A percentile compares a stretch with the other conserved stretches of the same genome.
Conservation (phyloP, 2,797 vertebrate species). For the Adelosebastes latens region DNA sequence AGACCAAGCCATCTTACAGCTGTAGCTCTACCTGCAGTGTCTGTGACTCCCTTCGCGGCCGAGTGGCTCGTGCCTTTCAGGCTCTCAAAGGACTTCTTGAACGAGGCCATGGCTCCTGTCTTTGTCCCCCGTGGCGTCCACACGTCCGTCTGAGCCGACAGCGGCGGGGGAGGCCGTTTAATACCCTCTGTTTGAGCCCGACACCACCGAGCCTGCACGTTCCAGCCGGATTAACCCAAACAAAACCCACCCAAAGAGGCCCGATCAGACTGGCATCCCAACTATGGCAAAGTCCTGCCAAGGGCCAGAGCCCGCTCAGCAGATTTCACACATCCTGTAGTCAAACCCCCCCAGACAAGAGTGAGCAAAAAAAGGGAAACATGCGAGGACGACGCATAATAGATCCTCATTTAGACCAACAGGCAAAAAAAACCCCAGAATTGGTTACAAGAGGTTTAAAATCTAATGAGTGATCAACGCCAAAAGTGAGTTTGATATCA, state of each 20-base stretch:
- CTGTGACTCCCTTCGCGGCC: constrained; percentile 75
- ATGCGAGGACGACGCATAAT: constrained; percentile 8
- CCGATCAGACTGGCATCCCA: constrained; percentile 73
- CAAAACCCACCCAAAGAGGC: constrained; percentile 69
- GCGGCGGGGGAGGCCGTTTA: constrained; percentile 66
- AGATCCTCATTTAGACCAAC: constrained; percentile 7
- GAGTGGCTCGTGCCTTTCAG: constrained; percentile 78
- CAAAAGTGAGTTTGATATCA: constrained; percentile 15
- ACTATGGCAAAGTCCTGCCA: constrained; percentile 60
- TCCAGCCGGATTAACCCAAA: constrained; percentile 78
- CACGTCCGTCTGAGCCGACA: constrained; percentile 49
- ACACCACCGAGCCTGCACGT: constrained; percentile 57
- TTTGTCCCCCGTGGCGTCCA: constrained; percentile 37
- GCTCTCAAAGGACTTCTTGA: constrained; percentile 84
- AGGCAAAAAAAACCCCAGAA: not conserved
- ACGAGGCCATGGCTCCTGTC: constrained; percentile 79
- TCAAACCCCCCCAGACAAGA: constrained; percentile 45
- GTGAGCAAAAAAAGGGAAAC: constrained; percentile 42
- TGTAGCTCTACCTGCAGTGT: constrained; percentile 72
- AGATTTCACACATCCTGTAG: constrained; percentile 68
- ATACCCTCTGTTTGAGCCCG: constrained; percentile 68
- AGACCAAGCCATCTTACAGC: not conserved
- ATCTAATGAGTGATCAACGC: not conserved
- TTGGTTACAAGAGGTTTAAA: constrained; percentile 8
- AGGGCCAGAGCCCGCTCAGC: constrained; percentile 71